These are phyloP conservation scores for Enoplolaimus lenunculus DNA, from an alignment of 2,888 invertebrate species.

Conservation along the genomic window DNA sequence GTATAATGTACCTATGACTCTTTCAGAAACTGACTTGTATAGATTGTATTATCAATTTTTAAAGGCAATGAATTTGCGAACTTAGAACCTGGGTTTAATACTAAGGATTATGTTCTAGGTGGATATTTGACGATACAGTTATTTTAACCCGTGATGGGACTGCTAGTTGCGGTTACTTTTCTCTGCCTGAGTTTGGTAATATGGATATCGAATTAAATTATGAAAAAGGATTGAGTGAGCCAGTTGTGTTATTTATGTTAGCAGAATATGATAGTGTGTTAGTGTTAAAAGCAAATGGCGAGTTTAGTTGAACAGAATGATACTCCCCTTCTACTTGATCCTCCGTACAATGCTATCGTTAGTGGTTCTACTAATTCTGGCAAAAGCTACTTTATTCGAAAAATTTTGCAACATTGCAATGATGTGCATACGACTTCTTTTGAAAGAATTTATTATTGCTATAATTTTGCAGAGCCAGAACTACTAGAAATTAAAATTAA, in stretches of 20 bases:
- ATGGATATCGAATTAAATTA: neutral
- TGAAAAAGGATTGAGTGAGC: neutral
- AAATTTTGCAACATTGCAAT: neutral
- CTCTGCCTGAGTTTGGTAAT: neutral
- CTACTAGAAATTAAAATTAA: too few species aligned
- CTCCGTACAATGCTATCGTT: neutral
- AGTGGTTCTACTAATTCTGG: neutral
- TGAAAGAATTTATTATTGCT: too few species aligned
- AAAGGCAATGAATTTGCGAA: neutral
- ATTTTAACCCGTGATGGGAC: neutral
- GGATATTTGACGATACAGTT: neutral
- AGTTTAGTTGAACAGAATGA: too few species aligned
- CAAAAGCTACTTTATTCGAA: neutral
- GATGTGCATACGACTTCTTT: neutral
- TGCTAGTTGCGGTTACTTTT: neutral
- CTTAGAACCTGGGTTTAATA: neutral
- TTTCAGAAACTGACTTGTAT: neutral
- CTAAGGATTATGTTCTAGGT: neutral
- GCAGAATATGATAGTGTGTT: neutral
- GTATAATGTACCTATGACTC: neutral
- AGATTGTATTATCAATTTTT: neutral
- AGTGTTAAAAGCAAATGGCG: too few species aligned
- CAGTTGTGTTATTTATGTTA: neutral
- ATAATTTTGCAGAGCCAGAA: too few species aligned
- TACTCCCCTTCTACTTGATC: neutral